These are phyloP conservation scores for Napeogenes inachia DNA, from an alignment of 2,888 invertebrate genomes.

Conservation along the genomic window DNA sequence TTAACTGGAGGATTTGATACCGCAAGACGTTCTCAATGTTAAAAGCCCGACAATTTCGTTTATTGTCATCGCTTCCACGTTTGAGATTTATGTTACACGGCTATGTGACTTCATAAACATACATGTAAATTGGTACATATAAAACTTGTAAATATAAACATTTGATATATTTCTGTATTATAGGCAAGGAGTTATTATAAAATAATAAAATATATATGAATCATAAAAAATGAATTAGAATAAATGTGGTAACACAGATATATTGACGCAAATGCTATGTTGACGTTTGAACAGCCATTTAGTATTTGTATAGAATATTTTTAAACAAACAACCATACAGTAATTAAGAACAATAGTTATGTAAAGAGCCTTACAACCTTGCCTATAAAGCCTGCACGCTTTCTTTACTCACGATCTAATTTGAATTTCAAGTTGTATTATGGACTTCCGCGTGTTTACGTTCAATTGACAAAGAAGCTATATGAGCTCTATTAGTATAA, in stretches of 20 bases:
- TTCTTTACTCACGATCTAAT: constrained; percentile 20
- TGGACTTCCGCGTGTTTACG: constrained; percentile 3
- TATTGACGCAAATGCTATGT: too few species aligned
- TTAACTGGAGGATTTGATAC: neutral
- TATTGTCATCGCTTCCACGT: constrained; percentile 4
- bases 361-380: constrained; percentile 4
- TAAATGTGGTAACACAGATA: too few species aligned
- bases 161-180: too few species aligned
- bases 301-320: neutral
- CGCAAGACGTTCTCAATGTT: constrained; percentile 2
- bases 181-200: too few species aligned
- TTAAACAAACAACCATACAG: constrained; percentile 1
- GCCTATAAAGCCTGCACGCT: constrained; percentile 3
- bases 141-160: too few species aligned
- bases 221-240: too few species aligned
- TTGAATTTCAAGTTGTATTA: constrained; percentile 23
- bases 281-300: neutral
- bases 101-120: neutral
- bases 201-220: too few species aligned
- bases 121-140: neutral
- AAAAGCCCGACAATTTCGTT: neutral
- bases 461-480: constrained; percentile 2
- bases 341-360: neutral
- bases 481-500: neutral
- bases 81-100: neutral